phyloP scores from a whole-genome alignment of 2,113 vertebrate species.

The Chiloscyllium plagiosum region DNA sequence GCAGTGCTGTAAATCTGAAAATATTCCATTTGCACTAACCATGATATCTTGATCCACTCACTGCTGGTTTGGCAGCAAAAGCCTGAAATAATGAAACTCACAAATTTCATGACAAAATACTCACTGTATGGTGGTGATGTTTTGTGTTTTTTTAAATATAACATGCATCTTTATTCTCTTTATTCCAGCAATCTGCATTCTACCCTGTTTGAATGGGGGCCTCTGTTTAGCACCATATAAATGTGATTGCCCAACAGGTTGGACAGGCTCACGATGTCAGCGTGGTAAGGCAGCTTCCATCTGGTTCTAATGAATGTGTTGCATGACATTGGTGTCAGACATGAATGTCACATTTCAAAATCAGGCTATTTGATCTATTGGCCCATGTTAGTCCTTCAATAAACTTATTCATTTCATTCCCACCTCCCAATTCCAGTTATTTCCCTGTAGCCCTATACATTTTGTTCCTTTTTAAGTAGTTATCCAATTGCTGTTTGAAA shows the following conservation, averaged over 20 bases:
- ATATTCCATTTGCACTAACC: not conserved
- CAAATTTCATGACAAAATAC: not conserved
- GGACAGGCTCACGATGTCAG: slow-evolving; percentile 88
- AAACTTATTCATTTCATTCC: not conserved
- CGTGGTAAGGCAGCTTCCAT: slow-evolving; percentile 61
- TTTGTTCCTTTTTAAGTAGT: not conserved
- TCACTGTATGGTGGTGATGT: not conserved
- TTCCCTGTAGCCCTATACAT: not conserved
- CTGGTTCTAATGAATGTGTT: not conserved
- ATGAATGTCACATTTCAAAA: not conserved
- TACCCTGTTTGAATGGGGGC: slow-evolving; percentile 91
- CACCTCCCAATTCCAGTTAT: not conserved
- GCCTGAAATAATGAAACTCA: not conserved
- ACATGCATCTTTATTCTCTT: slow-evolving; percentile 17
- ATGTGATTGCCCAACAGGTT: slow-evolving; percentile 79
- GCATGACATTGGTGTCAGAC: not conserved
- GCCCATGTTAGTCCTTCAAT: not conserved
- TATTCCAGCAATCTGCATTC: slow-evolving; percentile 82
- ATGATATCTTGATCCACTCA: not conserved
- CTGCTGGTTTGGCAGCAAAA: not conserved
- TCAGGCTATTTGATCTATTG: not conserved
- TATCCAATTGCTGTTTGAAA: not conserved
- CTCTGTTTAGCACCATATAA: slow-evolving; percentile 85
- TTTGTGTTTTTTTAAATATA: not conserved
- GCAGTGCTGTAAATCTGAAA: not conserved